Evolutionary conservation across 2,888 invertebrate species (phyloP), one percentile per base, ranked within the genome.

Genomic region (Nowickia ferox): DNA sequence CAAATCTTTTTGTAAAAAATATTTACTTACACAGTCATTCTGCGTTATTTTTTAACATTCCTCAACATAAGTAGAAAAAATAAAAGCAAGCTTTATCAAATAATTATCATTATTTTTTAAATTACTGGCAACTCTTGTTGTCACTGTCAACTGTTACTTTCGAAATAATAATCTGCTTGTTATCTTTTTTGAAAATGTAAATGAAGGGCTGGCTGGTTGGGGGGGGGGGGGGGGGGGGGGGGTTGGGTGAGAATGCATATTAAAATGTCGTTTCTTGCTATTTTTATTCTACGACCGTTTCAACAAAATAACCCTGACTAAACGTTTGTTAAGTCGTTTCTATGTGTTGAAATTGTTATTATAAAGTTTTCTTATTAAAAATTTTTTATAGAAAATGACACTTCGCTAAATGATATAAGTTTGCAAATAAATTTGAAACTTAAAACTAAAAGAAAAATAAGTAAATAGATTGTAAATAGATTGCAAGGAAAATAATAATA

Each of bases 351-450:
- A 57, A 75, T 76, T 63, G 46, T 65, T 38, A 76, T 71, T 76
- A 76, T 15, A 82, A 82, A 82, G 65, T 76, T 82, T 83, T 83
- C 83, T 83, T 83, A 66, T 83, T 83, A 83, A 77, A 69, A 76
- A 38, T 44, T 75, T 13, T 19, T 46, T 19, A 44, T 46, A 55
- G 40, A 40, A 68, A 11, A 53, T 68, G 68, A 68, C 51, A 68
- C 53, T 68, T 65, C 46, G 15, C 30, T 46, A 65, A 13, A 38
- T 3, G 9, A 1, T 40, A 15, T 17, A 66, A 66, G 30, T 66
- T 51, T 38, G 5, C 38, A 17, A 46, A 66, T 51, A 66, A 30
- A 51, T 66, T 38, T 51, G 8, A 48, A 66, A 44, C 30, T 6
- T 30, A 30, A 30, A 30, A 30, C 2, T 30, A 30, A 30, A 30